Conservation (phyloP, 2,888 invertebrate species). For the Falcaria lacertinaria region DNA sequence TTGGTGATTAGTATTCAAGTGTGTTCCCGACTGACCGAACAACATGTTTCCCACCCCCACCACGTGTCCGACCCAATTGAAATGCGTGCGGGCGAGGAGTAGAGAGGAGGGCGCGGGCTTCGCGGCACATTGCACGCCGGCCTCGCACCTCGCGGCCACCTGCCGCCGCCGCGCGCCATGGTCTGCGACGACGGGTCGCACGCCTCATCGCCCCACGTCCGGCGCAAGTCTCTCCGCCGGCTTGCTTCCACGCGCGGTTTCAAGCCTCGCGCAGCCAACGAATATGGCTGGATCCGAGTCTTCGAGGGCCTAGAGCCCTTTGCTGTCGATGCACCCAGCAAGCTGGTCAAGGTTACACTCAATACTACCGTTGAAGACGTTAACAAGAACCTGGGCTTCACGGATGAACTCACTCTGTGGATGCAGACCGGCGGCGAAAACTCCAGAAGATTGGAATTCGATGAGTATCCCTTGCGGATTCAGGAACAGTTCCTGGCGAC, state of each 20-base stretch:
- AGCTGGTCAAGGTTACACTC: slow-evolving; percentile 77
- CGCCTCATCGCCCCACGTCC: slow-evolving; percentile 69
- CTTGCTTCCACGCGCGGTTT: slow-evolving; percentile 76
- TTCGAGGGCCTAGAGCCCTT: slow-evolving; percentile 78
- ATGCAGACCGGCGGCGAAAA: slow-evolving; percentile 78
- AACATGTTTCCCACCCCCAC: slow-evolving; percentile 78
- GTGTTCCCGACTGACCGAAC: slow-evolving; percentile 70
- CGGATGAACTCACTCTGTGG: slow-evolving; percentile 72
- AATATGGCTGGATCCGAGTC: slow-evolving; percentile 82
- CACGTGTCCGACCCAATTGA: slow-evolving; percentile 70
- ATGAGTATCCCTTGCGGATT: slow-evolving; percentile 79
- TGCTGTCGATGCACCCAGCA: slow-evolving; percentile 72
- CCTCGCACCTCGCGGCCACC: slow-evolving; percentile 56
- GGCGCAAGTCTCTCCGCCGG: slow-evolving; percentile 69
- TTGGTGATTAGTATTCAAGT: slow-evolving; percentile 52
- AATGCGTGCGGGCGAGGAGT: slow-evolving; percentile 59
- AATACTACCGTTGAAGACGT: slow-evolving; percentile 79
- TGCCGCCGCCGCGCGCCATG: slow-evolving; percentile 62
- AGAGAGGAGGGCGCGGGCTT: slow-evolving; percentile 49
- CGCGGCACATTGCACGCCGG: slow-evolving; percentile 37
- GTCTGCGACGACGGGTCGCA: slow-evolving; percentile 71
- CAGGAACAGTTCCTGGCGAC: slow-evolving; percentile 81
- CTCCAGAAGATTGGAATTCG: slow-evolving; percentile 72
- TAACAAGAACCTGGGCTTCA: slow-evolving; percentile 69
- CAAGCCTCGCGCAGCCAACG: slow-evolving; percentile 46